phyloP scores from a whole-genome alignment of 2,797 vertebrate species.

The Periophthalmus magnuspinnatus region DNA sequence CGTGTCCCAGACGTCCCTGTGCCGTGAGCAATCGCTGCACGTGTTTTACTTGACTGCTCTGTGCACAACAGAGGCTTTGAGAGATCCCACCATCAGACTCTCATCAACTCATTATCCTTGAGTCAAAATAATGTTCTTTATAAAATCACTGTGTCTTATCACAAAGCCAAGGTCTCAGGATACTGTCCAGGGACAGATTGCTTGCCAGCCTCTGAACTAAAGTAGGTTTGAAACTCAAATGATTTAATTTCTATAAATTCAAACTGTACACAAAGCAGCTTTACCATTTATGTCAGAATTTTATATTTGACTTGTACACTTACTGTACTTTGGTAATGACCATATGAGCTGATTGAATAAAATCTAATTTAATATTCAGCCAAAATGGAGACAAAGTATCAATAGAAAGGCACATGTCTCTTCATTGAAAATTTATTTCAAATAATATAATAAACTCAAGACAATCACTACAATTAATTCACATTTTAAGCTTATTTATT shows the following conservation, averaged over 20 bases:
- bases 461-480: background rate
- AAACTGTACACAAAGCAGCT: background rate
- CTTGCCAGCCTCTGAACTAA: background rate
- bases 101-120: slow-evolving; percentile 40
- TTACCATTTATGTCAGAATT: background rate
- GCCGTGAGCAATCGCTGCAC: slow-evolving; percentile 8
- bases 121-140: slow-evolving; percentile 38
- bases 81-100: slow-evolving; percentile 3
- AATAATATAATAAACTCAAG: background rate
- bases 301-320: background rate
- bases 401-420: background rate
- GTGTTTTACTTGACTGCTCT: slow-evolving; percentile 1
- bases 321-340: background rate
- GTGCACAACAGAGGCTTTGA: background rate
- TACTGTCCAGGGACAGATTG: slow-evolving; percentile 54
- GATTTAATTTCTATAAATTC: background rate
- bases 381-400: too few species aligned
- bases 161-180: slow-evolving; percentile 30
- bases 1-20: slow-evolving; percentile 38
- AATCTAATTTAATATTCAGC: background rate
- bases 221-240: background rate
- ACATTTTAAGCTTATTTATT: background rate
- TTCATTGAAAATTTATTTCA: too few species aligned
- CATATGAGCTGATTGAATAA: background rate
- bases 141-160: slow-evolving; percentile 39